Evolutionary conservation across 2,113 vertebrate species (phyloP), one percentile per base, ranked within the genome.

Genomic region (Lepus europaeus): DNA sequence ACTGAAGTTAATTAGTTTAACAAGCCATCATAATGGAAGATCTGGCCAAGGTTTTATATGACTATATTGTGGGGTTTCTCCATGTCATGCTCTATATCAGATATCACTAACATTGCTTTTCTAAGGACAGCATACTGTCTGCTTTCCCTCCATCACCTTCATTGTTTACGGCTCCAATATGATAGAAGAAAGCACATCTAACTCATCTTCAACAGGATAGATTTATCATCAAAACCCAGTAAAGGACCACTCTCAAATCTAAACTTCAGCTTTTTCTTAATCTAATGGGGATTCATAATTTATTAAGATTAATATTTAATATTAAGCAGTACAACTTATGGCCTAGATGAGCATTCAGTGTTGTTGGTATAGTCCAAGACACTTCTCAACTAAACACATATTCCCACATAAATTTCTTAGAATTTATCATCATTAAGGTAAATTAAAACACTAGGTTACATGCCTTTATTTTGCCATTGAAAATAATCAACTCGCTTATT

Each of bases 401-500:
- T 53, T 12, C 1, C 4, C 45, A 87, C 74, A 94, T 63, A 10
- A 90, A 3, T 1, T 3, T 9, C 78, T 94, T 86, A 90, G 5
- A 87, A 91, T 94, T 81, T 88, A 49, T 92, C 39, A 86, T 39
- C 82, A 61, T 36, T 94, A 89, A 64, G 14, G 78, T 77, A 91
- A 86, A 92, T 11, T 3, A 0, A 85, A 90, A 5, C 76, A 78
- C 68, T 61, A 68, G 36, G 23, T 77, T 79, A 29, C 17, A 70
- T 84, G 45, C 29, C 79, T 90, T 73, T 89, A 77, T 66, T 66
- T 73, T n/a, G 9, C 1, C n/a, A 86, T 17, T 90, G 90, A 84
- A 66, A 95, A 95, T 97, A 91, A 11, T 5, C 4, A 53, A 22
- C 25, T 92, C 6, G 78, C 77, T 87, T 76, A 77, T 73, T 94